These are phyloP conservation scores for Acyrthosiphon pisum DNA, from an alignment of 1,140 invertebrate species.

Conservation along the genomic window DNA sequence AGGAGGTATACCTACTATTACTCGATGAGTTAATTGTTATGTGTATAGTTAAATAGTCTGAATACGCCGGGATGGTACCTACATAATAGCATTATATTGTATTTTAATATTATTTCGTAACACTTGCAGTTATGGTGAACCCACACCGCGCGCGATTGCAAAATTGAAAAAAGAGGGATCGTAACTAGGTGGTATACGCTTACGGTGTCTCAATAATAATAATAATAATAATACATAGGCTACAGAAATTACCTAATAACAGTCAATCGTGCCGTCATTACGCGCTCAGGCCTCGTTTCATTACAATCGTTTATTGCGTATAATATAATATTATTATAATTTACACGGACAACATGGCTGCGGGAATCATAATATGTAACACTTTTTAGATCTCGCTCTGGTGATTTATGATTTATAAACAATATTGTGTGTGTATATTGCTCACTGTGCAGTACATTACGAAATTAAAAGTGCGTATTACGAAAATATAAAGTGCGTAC, in stretches of 20 bases:
- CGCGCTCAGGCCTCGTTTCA: not conserved
- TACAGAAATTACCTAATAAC: conserved; percentile 37
- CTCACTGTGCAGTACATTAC: not conserved
- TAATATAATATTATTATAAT: conserved; percentile 13
- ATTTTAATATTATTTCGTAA: not conserved
- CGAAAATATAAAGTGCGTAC: not conserved
- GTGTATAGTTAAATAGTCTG: not conserved
- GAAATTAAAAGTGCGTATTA: not conserved
- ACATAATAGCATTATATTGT: not conserved
- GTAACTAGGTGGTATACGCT: not conserved
- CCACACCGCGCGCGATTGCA: not conserved
- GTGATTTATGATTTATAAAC: not conserved
- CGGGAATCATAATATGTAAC: not conserved
- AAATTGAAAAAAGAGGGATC: not conserved
- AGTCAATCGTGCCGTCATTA: conserved; percentile 14
- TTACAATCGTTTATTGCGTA: not conserved
- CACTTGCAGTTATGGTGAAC: not conserved
- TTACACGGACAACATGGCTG: not conserved
- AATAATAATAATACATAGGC: not conserved
- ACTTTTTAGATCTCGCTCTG: not conserved
- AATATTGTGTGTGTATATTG: not conserved
- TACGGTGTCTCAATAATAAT: not conserved
- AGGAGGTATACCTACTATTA: not conserved
- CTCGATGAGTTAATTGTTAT: not conserved
- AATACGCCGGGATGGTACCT: not conserved